Evolutionary conservation across 2,888 invertebrate genomes (phyloP).

Genomic region (Dione juno): DNA sequence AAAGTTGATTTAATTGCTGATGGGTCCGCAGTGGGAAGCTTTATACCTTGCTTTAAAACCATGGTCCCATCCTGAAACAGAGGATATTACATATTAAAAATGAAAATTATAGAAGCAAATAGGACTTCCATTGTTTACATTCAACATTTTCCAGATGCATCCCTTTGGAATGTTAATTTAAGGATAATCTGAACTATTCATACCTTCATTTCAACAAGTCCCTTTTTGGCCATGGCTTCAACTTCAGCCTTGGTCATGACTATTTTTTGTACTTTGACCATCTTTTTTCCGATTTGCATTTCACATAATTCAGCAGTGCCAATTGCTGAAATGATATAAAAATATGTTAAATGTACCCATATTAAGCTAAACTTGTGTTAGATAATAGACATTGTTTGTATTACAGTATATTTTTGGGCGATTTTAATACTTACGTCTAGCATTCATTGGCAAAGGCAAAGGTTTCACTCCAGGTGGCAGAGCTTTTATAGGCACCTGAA

Average conservation of each 20-base stretch:
- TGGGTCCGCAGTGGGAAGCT: constrained; percentile 64
- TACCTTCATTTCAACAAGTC: constrained; percentile 85
- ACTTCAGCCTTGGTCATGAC: constrained; percentile 87
- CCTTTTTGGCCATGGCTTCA: constrained; percentile 86
- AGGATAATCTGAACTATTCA: background rate
- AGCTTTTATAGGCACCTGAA: constrained; percentile 68
- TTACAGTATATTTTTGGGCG: background rate
- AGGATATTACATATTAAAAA: background rate
- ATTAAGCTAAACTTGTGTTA: background rate
- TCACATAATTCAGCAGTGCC: constrained; percentile 66
- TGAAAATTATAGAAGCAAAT: background rate
- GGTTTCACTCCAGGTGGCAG: constrained; percentile 77
- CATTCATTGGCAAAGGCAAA: constrained; percentile 64
- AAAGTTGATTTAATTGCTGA: constrained; percentile 57
- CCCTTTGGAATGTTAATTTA: background rate
- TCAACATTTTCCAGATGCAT: background rate
- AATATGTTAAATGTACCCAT: constrained; percentile 13
- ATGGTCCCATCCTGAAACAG: constrained; percentile 75
- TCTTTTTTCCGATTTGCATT: constrained; percentile 85
- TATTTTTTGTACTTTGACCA: constrained; percentile 86
- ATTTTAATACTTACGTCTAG: constrained; percentile 63
- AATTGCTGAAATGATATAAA: constrained; percentile 51
- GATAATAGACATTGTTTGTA: background rate
- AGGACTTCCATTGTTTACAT: background rate
- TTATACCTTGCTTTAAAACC: constrained; percentile 78